Percentiles rank a stretch among this genome's conserved stretches.
Evolutionary conservation across 2,113 vertebrate species (phyloP).

Genomic region (Campylomormyrus numenius): DNA sequence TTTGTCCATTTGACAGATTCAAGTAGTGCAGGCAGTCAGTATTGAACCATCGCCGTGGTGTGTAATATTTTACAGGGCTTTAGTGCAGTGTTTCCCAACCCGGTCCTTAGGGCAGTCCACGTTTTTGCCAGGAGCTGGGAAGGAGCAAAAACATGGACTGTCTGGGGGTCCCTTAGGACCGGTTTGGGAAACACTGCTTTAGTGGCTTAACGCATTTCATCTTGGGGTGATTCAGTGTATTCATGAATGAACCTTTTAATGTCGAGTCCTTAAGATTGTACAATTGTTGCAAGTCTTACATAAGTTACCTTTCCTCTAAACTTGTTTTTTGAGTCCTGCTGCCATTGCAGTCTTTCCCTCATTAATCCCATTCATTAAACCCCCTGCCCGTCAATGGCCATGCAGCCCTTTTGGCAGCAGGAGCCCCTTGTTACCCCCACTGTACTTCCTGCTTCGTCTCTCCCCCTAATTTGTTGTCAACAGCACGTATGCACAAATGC

Average conservation of each 20-base stretch:
- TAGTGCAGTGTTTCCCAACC: not conserved
- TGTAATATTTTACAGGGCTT: not conserved
- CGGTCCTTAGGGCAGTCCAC: not conserved
- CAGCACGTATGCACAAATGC: not conserved
- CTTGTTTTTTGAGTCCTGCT: slow-evolving; percentile 1
- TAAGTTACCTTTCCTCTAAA: slow-evolving; percentile 20
- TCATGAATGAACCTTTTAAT: not conserved
- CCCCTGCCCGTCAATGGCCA: not conserved
- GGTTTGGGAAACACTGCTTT: not conserved
- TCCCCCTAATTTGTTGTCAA: slow-evolving; percentile 18
- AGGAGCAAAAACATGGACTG: not conserved
- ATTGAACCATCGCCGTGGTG: not conserved
- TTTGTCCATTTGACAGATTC: not conserved
- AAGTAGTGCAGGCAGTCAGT: not conserved
- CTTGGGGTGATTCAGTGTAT: not conserved
- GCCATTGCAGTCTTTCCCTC: slow-evolving; percentile 5
- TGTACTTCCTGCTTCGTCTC: slow-evolving; percentile 1
- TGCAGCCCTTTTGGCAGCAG: slow-evolving; percentile 16
- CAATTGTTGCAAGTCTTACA: not conserved
- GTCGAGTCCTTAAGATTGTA: not conserved
- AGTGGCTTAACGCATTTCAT: not conserved
- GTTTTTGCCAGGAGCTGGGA: not conserved
- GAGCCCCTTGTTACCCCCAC: not conserved
- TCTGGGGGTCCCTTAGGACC: not conserved
- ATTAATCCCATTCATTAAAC: slow-evolving; percentile 14